Base-by-base conservation (phyloP, 2,888 invertebrate genomes). In the Limnephilus rhombicus region DNA sequence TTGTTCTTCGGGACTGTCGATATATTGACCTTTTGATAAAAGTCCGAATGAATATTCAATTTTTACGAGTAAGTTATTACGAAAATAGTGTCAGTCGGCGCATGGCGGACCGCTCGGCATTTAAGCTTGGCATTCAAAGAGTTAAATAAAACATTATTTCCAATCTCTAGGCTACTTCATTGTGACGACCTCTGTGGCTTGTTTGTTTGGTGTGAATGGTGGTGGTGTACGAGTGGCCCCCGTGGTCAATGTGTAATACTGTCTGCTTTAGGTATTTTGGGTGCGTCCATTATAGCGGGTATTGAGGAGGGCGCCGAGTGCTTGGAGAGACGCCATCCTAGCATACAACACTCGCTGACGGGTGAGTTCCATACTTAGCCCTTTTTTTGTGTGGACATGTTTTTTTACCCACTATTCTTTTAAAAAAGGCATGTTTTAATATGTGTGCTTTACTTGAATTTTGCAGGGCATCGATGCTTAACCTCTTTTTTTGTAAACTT, bases 221-320 rank as follows among this genome's bases (percentile, higher is more conserved):
- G 68, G 24, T 9, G 68, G 68, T 24, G 68, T 24, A 68, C 68
- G 68, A 24, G 68, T 9, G 68, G 9, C 24, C 68, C 68, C 68
- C 24, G 68, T 68, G 68, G 68, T 68, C 68, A 68, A 68, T n/a
- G 68, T 68, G 68, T 68, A 68, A 68, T 68, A 24, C 24, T 68
- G 68, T 68, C 68, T 68, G 68, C 29, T 53, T 49, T 53, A 91
- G 91, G 89, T 89, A 89, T 91, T 45, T 68, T 89, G 53, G 88
- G 89, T 31, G 53, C 91, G 15, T 89, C 91, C 34, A 91, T 92
- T 31, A 87, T 92, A 80, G 86, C 96, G 92, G 97, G 97, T 94
- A 97, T 97, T 94, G 97, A 97, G 95, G 95, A 97, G 93, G 97
- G 97, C 86, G 96, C 97, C 7, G 97, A 97, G 95, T 97, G 97